These are phyloP conservation scores for Amblyteles armatorius DNA, from an alignment of 2,888 invertebrate genomes.

Conservation along the genomic window DNA sequence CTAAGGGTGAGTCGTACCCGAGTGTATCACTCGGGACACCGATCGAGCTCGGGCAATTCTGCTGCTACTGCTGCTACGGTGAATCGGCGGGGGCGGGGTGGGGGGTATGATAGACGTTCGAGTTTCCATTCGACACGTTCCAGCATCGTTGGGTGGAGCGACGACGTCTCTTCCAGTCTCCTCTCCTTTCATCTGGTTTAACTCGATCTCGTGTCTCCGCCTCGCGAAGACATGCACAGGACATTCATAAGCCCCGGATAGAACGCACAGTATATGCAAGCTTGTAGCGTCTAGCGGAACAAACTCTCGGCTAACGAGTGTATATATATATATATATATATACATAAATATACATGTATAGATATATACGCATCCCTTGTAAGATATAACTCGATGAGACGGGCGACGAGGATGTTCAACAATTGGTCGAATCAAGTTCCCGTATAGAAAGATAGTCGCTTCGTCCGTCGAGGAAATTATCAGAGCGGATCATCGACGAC, in stretches of 20 bases:
- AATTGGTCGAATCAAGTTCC: conserved; percentile 20
- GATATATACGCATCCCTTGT: not conserved
- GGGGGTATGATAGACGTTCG: conserved; percentile 9
- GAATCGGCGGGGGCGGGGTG: not conserved
- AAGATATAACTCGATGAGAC: conserved; percentile 21
- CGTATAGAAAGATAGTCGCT: not conserved
- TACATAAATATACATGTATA: too few relatives aligned
- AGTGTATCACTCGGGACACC: not conserved
- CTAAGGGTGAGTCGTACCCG: conserved; percentile 80
- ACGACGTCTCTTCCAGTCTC: conserved; percentile 9
- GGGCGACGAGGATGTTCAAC: not conserved
- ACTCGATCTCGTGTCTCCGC: conserved; percentile 50
- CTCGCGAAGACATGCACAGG: conserved; percentile 11
- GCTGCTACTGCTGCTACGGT: not conserved
- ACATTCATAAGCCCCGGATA: not conserved
- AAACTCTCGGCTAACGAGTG: conserved; percentile 15
- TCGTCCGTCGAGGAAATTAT: not conserved
- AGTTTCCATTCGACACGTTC: conserved; percentile 45
- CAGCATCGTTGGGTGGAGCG: conserved; percentile 23
- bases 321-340: not conserved
- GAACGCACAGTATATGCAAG: not conserved
- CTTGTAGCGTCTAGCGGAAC: conserved; percentile 15
- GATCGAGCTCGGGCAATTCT: not conserved
- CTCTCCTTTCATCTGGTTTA: conserved; percentile 57
- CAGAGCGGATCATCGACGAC: conserved; percentile 6